A percentile compares a stretch with the other conserved stretches of the same genome.
These are phyloP conservation scores for Bathybates hornii DNA, from an alignment of 2,113 vertebrate genomes.

Conservation along the genomic window DNA sequence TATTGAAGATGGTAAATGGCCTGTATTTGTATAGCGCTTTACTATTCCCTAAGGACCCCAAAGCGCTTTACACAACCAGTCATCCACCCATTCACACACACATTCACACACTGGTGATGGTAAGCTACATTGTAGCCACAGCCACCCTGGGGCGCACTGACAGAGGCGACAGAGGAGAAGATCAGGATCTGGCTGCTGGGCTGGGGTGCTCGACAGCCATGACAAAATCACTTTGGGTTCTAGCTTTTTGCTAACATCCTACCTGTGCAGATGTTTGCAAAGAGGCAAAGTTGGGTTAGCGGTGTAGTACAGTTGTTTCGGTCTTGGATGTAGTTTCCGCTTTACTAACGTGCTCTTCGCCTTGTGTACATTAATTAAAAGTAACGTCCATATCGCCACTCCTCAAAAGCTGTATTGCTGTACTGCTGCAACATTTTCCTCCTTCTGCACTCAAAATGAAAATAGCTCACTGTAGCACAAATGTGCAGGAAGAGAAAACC, in stretches of 20 bases:
- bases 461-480: background rate
- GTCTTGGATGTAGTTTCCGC: background rate
- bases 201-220: background rate
- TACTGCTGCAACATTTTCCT: background rate
- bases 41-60: background rate
- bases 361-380: background rate
- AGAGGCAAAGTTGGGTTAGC: background rate
- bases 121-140: background rate
- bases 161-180: background rate
- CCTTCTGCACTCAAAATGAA: background rate
- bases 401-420: background rate
- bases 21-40: background rate
- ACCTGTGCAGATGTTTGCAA: background rate
- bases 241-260: background rate
- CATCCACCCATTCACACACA: background rate
- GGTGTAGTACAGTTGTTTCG: background rate
- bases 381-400: background rate
- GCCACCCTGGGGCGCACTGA: background rate
- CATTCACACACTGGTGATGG: background rate
- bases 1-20: background rate
- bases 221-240: background rate
- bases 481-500: background rate
- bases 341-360: background rate
- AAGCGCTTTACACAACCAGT: background rate
- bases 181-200: background rate